phyloP scores from a whole-genome alignment of 2,113 vertebrate species.

The Zosterops japonicus region DNA sequence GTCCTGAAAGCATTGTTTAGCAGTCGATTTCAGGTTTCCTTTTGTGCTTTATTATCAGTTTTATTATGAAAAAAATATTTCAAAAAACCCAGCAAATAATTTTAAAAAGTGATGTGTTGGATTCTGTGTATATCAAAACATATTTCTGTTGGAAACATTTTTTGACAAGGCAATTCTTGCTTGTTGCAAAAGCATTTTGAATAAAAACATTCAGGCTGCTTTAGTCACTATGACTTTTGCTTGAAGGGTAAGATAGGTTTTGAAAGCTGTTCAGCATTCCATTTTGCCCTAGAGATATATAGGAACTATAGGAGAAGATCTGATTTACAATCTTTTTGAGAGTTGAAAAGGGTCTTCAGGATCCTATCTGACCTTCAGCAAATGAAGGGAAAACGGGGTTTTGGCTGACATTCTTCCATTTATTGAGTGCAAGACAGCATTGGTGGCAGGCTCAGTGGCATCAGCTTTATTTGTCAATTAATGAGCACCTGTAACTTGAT shows the following conservation, averaged over 20 bases:
- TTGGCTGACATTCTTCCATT: background rate
- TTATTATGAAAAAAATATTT: background rate
- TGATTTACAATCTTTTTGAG: background rate
- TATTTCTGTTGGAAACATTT: background rate
- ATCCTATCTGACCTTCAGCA: background rate
- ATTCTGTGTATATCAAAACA: background rate
- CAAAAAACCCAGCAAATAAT: background rate
- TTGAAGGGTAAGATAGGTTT: background rate
- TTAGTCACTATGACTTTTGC: background rate
- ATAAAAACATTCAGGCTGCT: background rate
- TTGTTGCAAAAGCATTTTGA: constrained; percentile 9
- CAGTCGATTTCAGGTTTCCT: background rate
- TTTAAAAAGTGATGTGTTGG: background rate
- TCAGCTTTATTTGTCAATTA: background rate
- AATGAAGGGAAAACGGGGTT: background rate
- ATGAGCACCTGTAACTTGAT: background rate
- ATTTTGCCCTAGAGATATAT: background rate
- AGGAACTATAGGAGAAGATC: background rate
- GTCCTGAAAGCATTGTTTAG: background rate
- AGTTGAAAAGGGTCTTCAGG: background rate
- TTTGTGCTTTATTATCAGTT: background rate
- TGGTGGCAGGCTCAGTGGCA: background rate
- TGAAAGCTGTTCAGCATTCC: background rate
- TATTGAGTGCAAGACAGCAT: background rate
- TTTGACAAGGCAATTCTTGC: background rate